phyloP scores from a whole-genome alignment of 1,140 invertebrate species.

The fruit fly (Drosophila melanogaster) region Release_6_plus_ISO1_MT NT_033779.5:1787001-1787500 shows the following conservation, averaged over 20 bases:
- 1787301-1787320: slow-evolving; percentile 39
- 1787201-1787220: not conserved
- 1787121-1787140: slow-evolving; percentile 55
- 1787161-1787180: slow-evolving; percentile 5
- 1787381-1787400: not conserved
- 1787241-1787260: slow-evolving; percentile 27
- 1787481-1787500: slow-evolving; percentile 41
- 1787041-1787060: not conserved
- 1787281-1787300: slow-evolving; percentile 55
- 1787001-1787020: slow-evolving; percentile 53
- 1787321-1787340: slow-evolving; percentile 61
- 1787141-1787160: slow-evolving; percentile 48
- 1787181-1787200: slow-evolving; percentile 27
- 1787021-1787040: not conserved
- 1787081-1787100: slow-evolving; percentile 20
- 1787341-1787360: slow-evolving; percentile 36
- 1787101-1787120: slow-evolving; percentile 42
- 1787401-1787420: slow-evolving; percentile 22
- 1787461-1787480: slow-evolving; percentile 59
- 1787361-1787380: slow-evolving; percentile 52
- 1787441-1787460: slow-evolving; percentile 58
- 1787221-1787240: slow-evolving; percentile 25
- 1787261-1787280: slow-evolving; percentile 59
- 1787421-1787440: slow-evolving; percentile 57
- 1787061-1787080: slow-evolving; percentile 26